phyloP scores from a whole-genome alignment of 1,140 invertebrate species.

The Nylanderia fulva region DNA sequence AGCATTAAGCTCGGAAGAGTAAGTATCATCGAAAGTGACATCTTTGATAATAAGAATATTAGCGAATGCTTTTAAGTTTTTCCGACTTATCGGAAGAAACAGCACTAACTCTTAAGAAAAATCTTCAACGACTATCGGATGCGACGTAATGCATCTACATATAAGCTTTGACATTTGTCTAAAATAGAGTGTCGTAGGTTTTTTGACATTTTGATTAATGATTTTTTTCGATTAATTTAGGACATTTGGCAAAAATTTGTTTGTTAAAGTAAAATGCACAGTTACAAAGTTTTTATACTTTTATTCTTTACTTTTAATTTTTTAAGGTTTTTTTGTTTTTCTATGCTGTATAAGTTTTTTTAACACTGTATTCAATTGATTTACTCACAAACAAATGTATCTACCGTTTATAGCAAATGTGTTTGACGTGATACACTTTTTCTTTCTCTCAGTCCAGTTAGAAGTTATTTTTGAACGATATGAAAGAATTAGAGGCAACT shows the following conservation, averaged over 20 bases:
- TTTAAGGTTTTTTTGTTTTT: neutral
- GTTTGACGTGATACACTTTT: too few species aligned
- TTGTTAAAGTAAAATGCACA: neutral
- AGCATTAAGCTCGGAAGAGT: neutral
- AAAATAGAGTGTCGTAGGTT: neutral
- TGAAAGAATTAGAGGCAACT: constrained; percentile 11
- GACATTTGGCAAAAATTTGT: neutral
- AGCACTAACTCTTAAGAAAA: neutral
- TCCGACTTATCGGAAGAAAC: neutral
- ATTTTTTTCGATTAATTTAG: neutral
- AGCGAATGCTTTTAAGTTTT: constrained; percentile 13
- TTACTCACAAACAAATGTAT: neutral
- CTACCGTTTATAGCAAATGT: neutral
- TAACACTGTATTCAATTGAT: neutral
- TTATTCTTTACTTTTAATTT: neutral
- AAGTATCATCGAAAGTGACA: neutral
- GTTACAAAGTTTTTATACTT: neutral
- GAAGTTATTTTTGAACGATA: constrained; percentile 40
- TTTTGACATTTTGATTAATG: neutral
- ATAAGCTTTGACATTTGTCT: neutral
- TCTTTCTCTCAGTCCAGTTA: neutral
- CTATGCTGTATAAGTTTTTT: neutral
- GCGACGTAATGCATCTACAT: neutral
- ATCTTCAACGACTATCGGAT: constrained; percentile 9
- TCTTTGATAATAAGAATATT: constrained; percentile 37